Conservation (phyloP, 1,140 invertebrate species). For the Drosophila nebulosa region DNA sequence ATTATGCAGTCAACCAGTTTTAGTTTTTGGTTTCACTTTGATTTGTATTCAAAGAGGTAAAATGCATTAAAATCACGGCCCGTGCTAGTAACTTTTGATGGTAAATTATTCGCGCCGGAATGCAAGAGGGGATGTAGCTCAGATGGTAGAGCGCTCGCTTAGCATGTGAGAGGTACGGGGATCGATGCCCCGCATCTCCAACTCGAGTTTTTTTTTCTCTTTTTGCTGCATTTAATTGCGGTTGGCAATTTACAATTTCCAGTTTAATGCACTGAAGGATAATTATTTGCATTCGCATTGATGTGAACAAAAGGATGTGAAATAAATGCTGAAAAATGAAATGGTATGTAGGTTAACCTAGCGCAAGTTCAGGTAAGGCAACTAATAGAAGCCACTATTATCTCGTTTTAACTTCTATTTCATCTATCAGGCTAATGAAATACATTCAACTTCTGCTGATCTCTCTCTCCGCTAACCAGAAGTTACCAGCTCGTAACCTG, state of each 20-base stretch:
- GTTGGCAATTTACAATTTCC: constrained; percentile 30
- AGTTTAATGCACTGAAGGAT: constrained; percentile 31
- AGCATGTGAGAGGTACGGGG: constrained; percentile 92
- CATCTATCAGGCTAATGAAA: constrained; percentile 39
- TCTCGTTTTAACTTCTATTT: neutral
- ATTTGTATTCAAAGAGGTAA: constrained; percentile 1
- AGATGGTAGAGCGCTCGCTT: constrained; percentile 93
- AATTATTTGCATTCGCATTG: constrained; percentile 44
- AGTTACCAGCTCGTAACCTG: constrained; percentile 52
- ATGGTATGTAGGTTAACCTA: neutral
- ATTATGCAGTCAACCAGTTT: constrained; percentile 49
- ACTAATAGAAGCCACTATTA: neutral
- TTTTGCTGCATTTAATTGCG: constrained; percentile 36
- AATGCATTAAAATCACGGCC: constrained; percentile 6
- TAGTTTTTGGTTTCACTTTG: constrained; percentile 16
- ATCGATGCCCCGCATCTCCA: constrained; percentile 88
- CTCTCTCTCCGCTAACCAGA: constrained; percentile 2
- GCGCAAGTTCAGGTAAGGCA: neutral
- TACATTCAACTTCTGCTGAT: neutral
- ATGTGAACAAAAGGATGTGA: constrained; percentile 2
- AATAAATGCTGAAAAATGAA: neutral
- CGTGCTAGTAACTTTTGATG: neutral
- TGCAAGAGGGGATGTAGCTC: constrained; percentile 86
- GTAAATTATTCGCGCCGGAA: neutral
- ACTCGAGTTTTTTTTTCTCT: neutral